Conservation (phyloP, 2,888 invertebrate genomes). For the Hypomecis atomaria region DNA sequence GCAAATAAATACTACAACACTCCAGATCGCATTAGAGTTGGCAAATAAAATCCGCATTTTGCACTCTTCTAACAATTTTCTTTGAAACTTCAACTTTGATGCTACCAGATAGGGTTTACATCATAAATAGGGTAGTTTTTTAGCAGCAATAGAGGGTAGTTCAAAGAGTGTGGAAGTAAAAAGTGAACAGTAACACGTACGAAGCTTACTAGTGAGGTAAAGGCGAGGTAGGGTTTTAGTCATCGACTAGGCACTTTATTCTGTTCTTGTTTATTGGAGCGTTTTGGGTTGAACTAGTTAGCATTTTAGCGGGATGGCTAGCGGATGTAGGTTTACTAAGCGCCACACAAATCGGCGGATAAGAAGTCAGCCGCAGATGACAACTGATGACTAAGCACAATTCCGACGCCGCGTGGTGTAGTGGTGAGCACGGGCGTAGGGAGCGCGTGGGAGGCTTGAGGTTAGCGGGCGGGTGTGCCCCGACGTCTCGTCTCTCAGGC, state of each 20-base stretch:
- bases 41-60: slow-evolving; percentile 42
- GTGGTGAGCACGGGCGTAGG: too few species aligned
- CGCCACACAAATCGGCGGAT: too few species aligned
- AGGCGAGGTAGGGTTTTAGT: slow-evolving; percentile 32
- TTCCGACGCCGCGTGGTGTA: too few species aligned
- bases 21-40: slow-evolving; percentile 54
- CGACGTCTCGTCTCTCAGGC: too few species aligned
- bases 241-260: too few species aligned
- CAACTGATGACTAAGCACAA: too few species aligned
- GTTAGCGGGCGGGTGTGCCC: too few species aligned
- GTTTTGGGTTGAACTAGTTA: background rate
- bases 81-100: background rate
- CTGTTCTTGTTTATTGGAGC: too few species aligned
- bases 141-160: slow-evolving; percentile 19
- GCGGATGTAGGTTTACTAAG: too few species aligned
- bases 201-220: slow-evolving; percentile 44
- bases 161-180: slow-evolving; percentile 45
- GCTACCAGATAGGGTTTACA: slow-evolving; percentile 12
- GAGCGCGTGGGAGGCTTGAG: too few species aligned
- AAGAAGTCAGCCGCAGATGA: too few species aligned
- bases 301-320: background rate
- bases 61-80: slow-evolving; percentile 6
- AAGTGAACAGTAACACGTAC: slow-evolving; percentile 52
- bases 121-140: slow-evolving; percentile 6
- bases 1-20: slow-evolving; percentile 53